Evolutionary conservation across 30 jellyfish, hydroid and myxozoan species (phyloP), one percentile per base, ranked within the genome.

Genomic region (Turritopsis dohrnii): DNA sequence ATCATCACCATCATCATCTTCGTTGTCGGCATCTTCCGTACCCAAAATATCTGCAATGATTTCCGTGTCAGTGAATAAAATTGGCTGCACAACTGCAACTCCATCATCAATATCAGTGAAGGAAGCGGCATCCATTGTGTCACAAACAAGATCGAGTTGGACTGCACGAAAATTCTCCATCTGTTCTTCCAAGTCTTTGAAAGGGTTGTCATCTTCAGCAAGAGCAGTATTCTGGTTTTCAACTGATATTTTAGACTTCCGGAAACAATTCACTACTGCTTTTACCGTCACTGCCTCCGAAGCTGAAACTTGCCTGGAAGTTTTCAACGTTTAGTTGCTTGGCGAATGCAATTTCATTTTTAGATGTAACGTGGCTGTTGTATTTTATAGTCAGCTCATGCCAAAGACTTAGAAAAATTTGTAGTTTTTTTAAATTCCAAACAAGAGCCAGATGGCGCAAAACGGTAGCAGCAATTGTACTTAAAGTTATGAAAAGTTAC

Each of bases 31-130:
- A 69, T 1, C 77, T 69, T 69, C 23, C 77, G 28, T 69, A 69
- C 19, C 77, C 77, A 69, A 69, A 0, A 69, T 8, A 69, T 69
- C 77, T 69, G 77, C 77, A 7, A 69, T 69, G 22, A 69, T 69
- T 69, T 69, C 77, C 16, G 77, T 19, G 77, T 69, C 77, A 7
- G 77, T 8, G 21, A 60, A 60, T 23, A 69, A 19, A 69, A 19
- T 9, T 1, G 30, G 77, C 77, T 69, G 77, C 22, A 69, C 77
- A 69, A 21, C 77, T 69, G 31, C 77, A 69, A 69, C 77, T 69
- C 22, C 77, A 69, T 9, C 83, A 31, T 75, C 83, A 75, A 75
- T 18, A 21, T 75, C 83, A 22, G 83, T 75, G 65, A 75, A 27
- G 1, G 83, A 75, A 75, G 83, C 75, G 16, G 76, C 83, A 31